Base-by-base conservation (phyloP, 2,888 invertebrate genomes). In the Hirtodrosophila alboralis region DNA sequence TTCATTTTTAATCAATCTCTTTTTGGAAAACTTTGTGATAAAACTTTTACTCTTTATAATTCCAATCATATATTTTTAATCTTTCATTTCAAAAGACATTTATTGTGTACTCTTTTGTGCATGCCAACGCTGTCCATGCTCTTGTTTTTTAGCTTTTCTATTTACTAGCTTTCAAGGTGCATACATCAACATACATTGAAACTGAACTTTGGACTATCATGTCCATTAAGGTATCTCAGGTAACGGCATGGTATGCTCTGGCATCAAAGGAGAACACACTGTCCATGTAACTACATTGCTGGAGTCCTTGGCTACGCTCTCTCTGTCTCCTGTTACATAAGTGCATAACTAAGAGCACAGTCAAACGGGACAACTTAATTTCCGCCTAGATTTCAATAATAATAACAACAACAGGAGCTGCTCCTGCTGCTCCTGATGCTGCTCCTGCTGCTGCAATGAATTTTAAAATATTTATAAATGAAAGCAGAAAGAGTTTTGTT, bases 381-480 rank as follows among this genome's bases (percentile, higher is more conserved):
- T 86, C 86, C 80, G 74, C 54, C 67, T 73, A 70, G 70, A 80
- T 73, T 80, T 86, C 84, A 84, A 85, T 85, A 71, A 64, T 53
- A 66, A 60, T 47, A 62, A 62, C 38, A 63, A 33, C 31, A 65
- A 8, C 23, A 48, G 2, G 4, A 18, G 18, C 18, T 18, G 18
- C 18, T 18, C 3, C 2, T 18, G 10, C 12, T n/a, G n/a, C 26
- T 6, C 9, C 18, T 16, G 28, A 10, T 10, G 26, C 34, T 38
- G 18, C 48, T 31, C 26, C 16, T 45, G 58, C 26, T 45, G 48
- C 26, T 45, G 69, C 80, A 80, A 80, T 77, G 84, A 65, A 86
- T 86, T 84, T 70, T 73, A 73, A 84, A 80, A 77, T 80, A 84
- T 86, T 80, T 78, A 86, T 86, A 80, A 80, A 70, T 59, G 85